phyloP scores from a whole-genome alignment of 1,140 invertebrate genomes.

The Bradysia coprophila region DNA sequence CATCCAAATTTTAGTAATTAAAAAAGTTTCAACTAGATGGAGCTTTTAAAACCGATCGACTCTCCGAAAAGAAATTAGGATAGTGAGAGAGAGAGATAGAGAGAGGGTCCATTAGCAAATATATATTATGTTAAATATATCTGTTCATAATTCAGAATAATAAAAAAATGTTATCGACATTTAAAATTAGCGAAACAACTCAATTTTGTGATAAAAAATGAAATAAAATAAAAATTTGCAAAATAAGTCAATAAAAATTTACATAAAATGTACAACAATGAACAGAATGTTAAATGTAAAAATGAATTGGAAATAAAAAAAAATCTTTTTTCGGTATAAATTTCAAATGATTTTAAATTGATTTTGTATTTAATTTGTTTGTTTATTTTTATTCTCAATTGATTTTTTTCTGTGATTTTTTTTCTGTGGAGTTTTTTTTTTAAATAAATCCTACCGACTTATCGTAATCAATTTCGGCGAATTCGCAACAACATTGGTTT shows the following conservation, averaged over 20 bases:
- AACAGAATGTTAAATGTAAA: background rate
- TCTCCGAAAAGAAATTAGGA: no score
- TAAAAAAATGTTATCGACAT: background rate
- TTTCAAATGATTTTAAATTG: background rate
- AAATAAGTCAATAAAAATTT: background rate
- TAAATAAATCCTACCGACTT: constrained; percentile 20
- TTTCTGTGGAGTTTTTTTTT: constrained; percentile 1
- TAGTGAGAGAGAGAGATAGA: background rate
- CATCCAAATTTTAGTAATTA: no score
- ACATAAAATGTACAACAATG: no score
- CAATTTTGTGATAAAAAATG: background rate
- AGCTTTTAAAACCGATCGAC: background rate
- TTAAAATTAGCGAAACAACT: background rate
- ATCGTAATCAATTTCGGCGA: constrained; percentile 24
- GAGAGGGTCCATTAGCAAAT: background rate
- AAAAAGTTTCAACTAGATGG: no score
- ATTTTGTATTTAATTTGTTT: background rate
- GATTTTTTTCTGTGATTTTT: no score
- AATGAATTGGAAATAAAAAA: background rate
- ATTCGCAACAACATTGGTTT: constrained; percentile 27
- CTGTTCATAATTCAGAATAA: background rate
- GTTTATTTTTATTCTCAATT: no score
- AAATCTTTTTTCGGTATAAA: background rate
- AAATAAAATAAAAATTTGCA: background rate
- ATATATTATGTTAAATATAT: background rate